Evolutionary conservation across 2,797 vertebrate genomes (phyloP).

Genomic region (Acestrorhynchus altus): DNA sequence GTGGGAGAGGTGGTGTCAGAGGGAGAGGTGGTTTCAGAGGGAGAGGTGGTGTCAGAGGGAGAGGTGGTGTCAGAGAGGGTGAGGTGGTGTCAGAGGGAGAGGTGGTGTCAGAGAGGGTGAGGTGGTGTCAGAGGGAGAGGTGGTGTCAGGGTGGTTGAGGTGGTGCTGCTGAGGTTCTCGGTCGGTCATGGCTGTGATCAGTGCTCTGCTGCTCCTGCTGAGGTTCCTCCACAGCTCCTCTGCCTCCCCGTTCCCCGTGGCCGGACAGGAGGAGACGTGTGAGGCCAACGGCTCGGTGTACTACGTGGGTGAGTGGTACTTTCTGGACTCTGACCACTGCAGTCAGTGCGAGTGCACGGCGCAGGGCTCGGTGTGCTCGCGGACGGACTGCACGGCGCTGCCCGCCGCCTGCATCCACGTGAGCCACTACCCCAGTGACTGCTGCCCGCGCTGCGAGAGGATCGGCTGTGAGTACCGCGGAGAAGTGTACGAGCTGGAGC

Average conservation of each 20-base stretch:
- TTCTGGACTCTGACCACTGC: conserved; percentile 84
- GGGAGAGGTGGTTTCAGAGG: no score
- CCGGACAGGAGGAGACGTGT: conserved; percentile 78
- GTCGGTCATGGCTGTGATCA: background rate
- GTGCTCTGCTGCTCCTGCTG: conserved; percentile 50
- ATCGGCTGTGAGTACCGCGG: conserved; percentile 85
- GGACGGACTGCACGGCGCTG: conserved; percentile 80
- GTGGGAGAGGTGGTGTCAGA: no score
- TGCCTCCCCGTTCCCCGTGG: conserved; percentile 68
- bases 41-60: no score
- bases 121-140: no score
- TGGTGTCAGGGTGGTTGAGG: no score
- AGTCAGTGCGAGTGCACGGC: conserved; percentile 84
- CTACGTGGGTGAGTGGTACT: conserved; percentile 86
- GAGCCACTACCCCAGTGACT: conserved; percentile 86
- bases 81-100: no score
- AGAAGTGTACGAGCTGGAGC: conserved; percentile 82
- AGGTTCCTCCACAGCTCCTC: conserved; percentile 56
- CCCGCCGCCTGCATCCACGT: conserved; percentile 87
- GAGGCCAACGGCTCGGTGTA: conserved; percentile 84
- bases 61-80: no score
- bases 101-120: no score
- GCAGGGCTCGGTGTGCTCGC: conserved; percentile 77
- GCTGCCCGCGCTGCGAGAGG: conserved; percentile 86
- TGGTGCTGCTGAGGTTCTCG: no score